A percentile compares a stretch with the other conserved stretches of the same genome.
Conservation (phyloP, 2,888 invertebrate genomes). For the Bombylius discolor region DNA sequence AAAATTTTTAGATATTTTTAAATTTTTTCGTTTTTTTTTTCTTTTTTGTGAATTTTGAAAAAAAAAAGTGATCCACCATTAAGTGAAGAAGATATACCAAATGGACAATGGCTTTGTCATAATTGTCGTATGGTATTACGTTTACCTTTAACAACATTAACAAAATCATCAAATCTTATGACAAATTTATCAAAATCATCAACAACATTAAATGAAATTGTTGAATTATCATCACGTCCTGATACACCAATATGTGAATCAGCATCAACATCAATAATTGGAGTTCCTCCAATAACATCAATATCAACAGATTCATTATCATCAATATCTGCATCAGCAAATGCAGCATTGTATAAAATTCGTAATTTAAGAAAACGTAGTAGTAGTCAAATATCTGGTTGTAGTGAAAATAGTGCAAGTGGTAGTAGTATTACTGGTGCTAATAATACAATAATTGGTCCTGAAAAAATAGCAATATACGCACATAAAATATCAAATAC, state of each 20-base stretch:
- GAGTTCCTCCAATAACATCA: not conserved
- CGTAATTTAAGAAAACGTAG: slow-evolving; percentile 34
- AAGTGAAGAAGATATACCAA: slow-evolving; percentile 76
- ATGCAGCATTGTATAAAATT: slow-evolving; percentile 35
- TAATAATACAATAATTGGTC: slow-evolving; percentile 19
- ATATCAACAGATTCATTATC: slow-evolving; percentile 18
- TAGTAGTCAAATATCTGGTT: slow-evolving; percentile 25
- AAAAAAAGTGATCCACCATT: slow-evolving; percentile 75
- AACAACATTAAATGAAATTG: slow-evolving; percentile 10
- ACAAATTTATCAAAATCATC: slow-evolving; percentile 24
- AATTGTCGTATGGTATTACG: slow-evolving; percentile 48
- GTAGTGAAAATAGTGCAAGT: slow-evolving; percentile 24
- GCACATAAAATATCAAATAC: slow-evolving; percentile 24
- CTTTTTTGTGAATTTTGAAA: slow-evolving; percentile 1
- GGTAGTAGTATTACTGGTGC: not conserved
- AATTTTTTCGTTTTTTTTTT: not conserved
- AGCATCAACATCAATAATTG: slow-evolving; percentile 18
- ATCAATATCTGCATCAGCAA: slow-evolving; percentile 2
- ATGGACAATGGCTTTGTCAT: slow-evolving; percentile 84
- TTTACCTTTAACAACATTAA: not conserved
- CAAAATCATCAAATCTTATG: not conserved
- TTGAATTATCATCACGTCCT: slow-evolving; percentile 25
- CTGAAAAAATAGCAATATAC: slow-evolving; percentile 14
- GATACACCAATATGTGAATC: slow-evolving; percentile 24
- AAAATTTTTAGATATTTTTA: not conserved